Percentiles rank a stretch among this genome's conserved stretches.
These are phyloP conservation scores for Hydraecia micacea DNA, from an alignment of 2,888 invertebrate genomes.

Conservation along the genomic window DNA sequence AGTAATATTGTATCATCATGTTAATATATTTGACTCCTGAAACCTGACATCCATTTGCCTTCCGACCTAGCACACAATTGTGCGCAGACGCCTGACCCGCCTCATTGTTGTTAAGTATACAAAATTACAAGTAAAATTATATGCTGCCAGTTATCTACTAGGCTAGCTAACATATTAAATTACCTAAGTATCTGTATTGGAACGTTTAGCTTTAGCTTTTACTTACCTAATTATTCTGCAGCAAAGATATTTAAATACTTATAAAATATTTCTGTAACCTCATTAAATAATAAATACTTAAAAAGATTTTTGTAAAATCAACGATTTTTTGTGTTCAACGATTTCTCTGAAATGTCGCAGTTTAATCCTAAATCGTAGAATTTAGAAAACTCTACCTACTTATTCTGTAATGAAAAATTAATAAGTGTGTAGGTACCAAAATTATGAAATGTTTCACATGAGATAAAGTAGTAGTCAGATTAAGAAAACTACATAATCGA, in stretches of 20 bases:
- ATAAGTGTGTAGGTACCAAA: background rate
- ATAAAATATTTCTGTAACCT: too few species aligned
- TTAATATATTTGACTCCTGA: constrained; percentile 52
- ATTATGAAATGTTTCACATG: constrained; percentile 6
- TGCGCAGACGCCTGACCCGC: constrained; percentile 19
- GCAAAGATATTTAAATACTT: background rate
- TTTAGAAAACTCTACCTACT: background rate
- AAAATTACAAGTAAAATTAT: constrained; percentile 48
- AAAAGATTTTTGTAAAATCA: background rate
- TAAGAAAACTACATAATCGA: constrained; percentile 28
- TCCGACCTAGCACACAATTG: constrained; percentile 29
- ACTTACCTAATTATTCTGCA: background rate
- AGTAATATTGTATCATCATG: too few species aligned
- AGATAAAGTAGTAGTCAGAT: background rate
- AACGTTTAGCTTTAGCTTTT: too few species aligned
- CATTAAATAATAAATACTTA: too few species aligned
- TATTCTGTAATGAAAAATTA: background rate
- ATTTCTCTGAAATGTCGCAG: background rate
- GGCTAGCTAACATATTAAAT: constrained; percentile 34
- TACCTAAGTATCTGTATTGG: constrained; percentile 34
- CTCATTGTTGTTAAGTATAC: constrained; percentile 24
- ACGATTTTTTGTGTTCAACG: too few species aligned
- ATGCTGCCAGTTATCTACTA: constrained; percentile 16
- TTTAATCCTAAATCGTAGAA: background rate
- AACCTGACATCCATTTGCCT: constrained; percentile 33